Conservation (phyloP, 2,888 invertebrate species). For the Adineta ricciae region DNA sequence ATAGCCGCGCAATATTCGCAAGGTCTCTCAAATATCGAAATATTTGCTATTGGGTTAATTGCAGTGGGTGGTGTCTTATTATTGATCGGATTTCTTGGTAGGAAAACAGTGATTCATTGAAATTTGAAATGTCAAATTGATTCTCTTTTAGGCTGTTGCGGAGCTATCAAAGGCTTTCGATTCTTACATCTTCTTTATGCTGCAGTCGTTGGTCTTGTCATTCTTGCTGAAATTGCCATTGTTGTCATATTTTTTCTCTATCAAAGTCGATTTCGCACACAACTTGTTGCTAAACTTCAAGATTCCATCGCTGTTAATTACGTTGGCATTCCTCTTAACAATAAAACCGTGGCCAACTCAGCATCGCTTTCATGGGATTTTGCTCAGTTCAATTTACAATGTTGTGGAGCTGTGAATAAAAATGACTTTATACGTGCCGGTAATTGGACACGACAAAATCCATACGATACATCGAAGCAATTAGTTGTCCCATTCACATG, state of each 20-base stretch:
- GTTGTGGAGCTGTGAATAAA: neutral
- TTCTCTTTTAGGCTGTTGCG: conserved; percentile 28
- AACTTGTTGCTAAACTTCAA: neutral
- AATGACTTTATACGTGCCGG: neutral
- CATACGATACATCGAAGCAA: neutral
- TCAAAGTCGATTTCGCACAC: neutral
- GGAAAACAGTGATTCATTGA: neutral
- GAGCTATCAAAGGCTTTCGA: conserved; percentile 24
- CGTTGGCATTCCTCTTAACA: neutral
- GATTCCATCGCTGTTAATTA: neutral
- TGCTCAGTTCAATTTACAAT: neutral
- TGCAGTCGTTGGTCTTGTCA: neutral
- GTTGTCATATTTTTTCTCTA: conserved; percentile 6
- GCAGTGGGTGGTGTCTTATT: neutral
- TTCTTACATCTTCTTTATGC: conserved; percentile 26
- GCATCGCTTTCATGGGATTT: neutral
- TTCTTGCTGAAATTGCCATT: conserved; percentile 24
- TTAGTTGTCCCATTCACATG: neutral
- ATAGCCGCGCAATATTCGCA: neutral
- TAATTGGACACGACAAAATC: neutral
- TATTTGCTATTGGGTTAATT: neutral
- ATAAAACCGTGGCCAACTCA: neutral
- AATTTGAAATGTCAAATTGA: neutral
- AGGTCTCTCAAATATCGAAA: neutral
- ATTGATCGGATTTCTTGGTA: neutral